A percentile compares a stretch with the other conserved stretches of the same genome.
Evolutionary conservation across 2,797 vertebrate genomes (phyloP).

Genomic region (Catamblyrhynchus diadema): DNA sequence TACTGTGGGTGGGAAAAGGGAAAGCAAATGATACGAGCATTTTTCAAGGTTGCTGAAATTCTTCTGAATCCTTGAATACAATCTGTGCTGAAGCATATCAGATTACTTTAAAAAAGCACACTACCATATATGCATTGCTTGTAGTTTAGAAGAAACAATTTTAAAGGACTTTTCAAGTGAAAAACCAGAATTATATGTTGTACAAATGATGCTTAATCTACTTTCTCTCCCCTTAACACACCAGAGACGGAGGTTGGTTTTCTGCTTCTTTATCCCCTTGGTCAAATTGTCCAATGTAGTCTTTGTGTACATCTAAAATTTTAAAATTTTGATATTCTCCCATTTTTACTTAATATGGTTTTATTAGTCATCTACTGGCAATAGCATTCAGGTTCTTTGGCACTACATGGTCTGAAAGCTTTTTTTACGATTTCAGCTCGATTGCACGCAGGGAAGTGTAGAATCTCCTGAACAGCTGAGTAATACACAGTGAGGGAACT

Average conservation of each 20-base stretch:
- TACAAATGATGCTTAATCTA: not conserved
- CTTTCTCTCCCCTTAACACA: not conserved
- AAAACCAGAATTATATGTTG: not conserved
- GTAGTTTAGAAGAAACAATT: not conserved
- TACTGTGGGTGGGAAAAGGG: not conserved
- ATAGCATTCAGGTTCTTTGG: not conserved
- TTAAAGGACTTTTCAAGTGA: not conserved
- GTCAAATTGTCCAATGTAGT: not conserved
- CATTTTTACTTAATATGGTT: not conserved
- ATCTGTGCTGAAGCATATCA: not conserved
- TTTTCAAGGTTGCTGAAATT: conserved; percentile 35
- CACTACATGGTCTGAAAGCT: not conserved
- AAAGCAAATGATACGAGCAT: not conserved
- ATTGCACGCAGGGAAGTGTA: not conserved
- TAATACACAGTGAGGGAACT: not conserved
- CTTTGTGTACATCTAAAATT: not conserved
- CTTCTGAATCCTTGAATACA: not conserved
- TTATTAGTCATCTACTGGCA: not conserved
- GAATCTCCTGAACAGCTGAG: not conserved
- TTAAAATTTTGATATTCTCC: not conserved
- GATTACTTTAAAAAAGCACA: not conserved
- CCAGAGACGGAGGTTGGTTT: not conserved
- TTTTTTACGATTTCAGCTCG: not conserved
- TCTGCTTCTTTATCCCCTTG: not conserved
- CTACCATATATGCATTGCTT: not conserved